Evolutionary conservation across 2,888 invertebrate species (phyloP), one percentile per base, ranked within the genome.

Genomic region (Drosophila demipolita): DNA sequence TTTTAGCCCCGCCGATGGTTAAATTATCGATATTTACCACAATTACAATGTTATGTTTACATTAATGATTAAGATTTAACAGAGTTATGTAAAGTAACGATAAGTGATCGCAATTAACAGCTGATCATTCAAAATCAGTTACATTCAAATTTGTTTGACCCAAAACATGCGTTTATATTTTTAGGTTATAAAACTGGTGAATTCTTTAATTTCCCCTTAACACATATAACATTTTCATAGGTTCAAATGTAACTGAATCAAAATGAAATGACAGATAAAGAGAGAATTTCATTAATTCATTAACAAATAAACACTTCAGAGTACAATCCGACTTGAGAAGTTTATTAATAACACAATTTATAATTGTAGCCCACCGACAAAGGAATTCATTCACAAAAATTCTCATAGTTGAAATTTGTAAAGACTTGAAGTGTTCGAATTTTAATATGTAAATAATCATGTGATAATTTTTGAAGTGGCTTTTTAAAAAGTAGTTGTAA

Each of bases 191-290:
- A 17, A 20, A 6, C 6, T 11, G 3, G 26, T 42, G 23, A 32
- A 15, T 54, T 29, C 62, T 53, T 36, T 8, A 35, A 58, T 42
- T 45, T 26, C 32, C 23, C 50, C 20, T 40, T 26, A 68, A 50
- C 42, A 61, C 42, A 68, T 48, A 48, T 57, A 48, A 73, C 40
- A 64, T 53, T 17, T 64, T 17, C 50, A 69, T 59, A 50, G 58
- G 45, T 42, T 38, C 60, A 64, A 67, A 68, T 61, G 55, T 23
- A 52, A 9, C 62, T 32, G 42, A 71, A 64, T n/a, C 45, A 48
- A n/a, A 36, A 45, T 33, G 15, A 6, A 15, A 36, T 36, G 38
- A 29, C 12, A 6, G 17, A 29, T n/a, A 38, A 26, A 26, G 5
- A 54, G 17, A 15, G n/a, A 57, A 57, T 15, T 32, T n/a, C 55